Base-by-base conservation (phyloP, 2,113 vertebrate species). In the Hippocampus comes region DNA sequence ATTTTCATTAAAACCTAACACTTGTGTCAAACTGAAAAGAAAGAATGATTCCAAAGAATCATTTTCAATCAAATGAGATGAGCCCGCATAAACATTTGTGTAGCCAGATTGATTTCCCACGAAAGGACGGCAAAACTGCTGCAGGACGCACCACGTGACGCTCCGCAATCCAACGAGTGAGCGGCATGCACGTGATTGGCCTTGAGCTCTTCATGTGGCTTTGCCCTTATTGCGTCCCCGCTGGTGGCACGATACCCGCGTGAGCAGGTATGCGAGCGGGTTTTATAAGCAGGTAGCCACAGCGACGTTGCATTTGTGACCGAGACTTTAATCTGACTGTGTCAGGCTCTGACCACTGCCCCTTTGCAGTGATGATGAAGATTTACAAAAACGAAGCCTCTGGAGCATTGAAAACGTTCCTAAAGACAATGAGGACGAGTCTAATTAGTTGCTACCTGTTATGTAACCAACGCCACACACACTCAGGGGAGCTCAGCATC, bases 121-220 rank as follows among this genome's bases (percentile, higher is more conserved):
- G 75, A 70, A 70, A 73, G 75, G 72, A 66, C 6, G 46, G 48
- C 77, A 79, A 77, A 82, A 64, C 38, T 77, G 78, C 82, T 82
- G 78, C 81, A 84, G 71, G 78, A 85, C 51, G 72, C 53, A 20
- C 30, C 82, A 83, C 68, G 79, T 86, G 85, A 85, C 78, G 38
- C 1, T 6, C 17, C 38, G 43, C 3, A 5, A 48, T 20, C 85
- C 84, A 89, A 73, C 78, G n/a, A 71, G 56, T 12, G 66, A 67
- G 48, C 74, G 0, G 61, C 30, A 55, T 25, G 59, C 57, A 76
- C 73, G 18, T 70, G 68, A 86, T 83, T 82, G 85, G 83, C 30
- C 65, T 23, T 10, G 71, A 78, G 76, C 27, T 4, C n/a, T 64
- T 74, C 63, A 81, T 78, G 71, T 73, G 66, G 4, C 42, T 84